These are phyloP conservation scores for Drosophila hamatofila DNA, from an alignment of 2,888 invertebrate species.

Conservation along the genomic window DNA sequence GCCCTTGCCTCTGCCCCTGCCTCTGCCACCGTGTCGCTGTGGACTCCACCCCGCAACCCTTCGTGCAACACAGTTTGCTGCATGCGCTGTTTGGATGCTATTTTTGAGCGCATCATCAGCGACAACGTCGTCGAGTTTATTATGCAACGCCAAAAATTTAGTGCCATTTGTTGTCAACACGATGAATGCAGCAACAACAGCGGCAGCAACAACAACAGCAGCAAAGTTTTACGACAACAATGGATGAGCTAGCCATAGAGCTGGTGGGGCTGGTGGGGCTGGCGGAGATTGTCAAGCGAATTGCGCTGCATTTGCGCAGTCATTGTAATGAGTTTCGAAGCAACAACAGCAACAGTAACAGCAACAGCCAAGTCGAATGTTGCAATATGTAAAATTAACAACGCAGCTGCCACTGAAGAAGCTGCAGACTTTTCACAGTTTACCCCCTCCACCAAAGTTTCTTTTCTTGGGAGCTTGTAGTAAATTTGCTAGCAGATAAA, in stretches of 20 bases:
- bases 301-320: conserved; percentile 74
- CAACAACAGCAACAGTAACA: conserved; percentile 26
- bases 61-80: conserved; percentile 6
- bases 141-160: conserved; percentile 78
- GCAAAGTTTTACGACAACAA: conserved; percentile 60
- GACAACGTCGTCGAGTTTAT: conserved; percentile 66
- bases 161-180: conserved; percentile 79
- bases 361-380: conserved; percentile 55
- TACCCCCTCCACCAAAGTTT: not conserved
- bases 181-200: conserved; percentile 61
- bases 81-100: conserved; percentile 37
- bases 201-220: conserved; percentile 32
- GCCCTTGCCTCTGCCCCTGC: not conserved
- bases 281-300: conserved; percentile 15
- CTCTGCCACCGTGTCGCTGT: not conserved
- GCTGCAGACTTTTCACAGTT: conserved; percentile 30
- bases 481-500: conserved; percentile 11
- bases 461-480: conserved; percentile 3
- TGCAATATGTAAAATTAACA: conserved; percentile 72
- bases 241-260: conserved; percentile 17
- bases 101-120: conserved; percentile 63
- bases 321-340: conserved; percentile 71
- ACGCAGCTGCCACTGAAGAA: conserved; percentile 43
- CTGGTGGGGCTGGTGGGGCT: not conserved
- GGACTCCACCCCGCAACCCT: not conserved